Percentiles rank a stretch among this genome's conserved stretches.
Evolutionary conservation across 2,113 vertebrate species (phyloP).

Genomic region (Cnemophilus loriae): DNA sequence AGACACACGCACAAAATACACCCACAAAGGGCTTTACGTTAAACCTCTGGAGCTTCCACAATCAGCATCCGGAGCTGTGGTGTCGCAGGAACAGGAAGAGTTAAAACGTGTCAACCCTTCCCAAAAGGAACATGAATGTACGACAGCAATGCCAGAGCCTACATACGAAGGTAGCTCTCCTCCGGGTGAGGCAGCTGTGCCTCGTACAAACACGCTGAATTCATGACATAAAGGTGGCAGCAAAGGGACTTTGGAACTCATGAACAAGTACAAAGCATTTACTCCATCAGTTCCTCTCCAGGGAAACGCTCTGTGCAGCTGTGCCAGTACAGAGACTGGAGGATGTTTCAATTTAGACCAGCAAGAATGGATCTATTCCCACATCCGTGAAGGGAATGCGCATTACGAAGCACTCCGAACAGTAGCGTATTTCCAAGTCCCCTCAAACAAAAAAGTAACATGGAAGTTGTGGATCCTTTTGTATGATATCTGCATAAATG

Average conservation of each 20-base stretch:
- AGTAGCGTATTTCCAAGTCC: neutral
- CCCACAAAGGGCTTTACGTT: neutral
- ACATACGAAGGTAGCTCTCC: rapidly evolving
- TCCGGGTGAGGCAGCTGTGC: neutral
- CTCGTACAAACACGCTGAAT: neutral
- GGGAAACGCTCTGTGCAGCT: neutral
- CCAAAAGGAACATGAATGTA: neutral
- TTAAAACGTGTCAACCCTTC: neutral
- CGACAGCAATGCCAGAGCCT: neutral
- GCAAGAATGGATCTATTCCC: neutral
- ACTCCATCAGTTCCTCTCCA: neutral
- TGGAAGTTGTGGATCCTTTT: neutral
- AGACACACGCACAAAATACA: neutral
- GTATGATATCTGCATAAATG: neutral
- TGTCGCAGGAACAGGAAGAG: neutral
- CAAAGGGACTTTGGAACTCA: neutral
- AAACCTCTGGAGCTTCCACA: neutral
- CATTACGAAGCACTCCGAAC: neutral
- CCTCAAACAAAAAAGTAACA: neutral
- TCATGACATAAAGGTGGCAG: neutral
- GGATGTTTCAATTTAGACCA: neutral
- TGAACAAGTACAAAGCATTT: neutral
- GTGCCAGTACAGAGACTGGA: neutral
- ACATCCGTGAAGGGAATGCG: neutral
- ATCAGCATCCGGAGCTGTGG: neutral